Conservation (phyloP, 2,113 vertebrate genomes). For the Synodontis membranacea region DNA sequence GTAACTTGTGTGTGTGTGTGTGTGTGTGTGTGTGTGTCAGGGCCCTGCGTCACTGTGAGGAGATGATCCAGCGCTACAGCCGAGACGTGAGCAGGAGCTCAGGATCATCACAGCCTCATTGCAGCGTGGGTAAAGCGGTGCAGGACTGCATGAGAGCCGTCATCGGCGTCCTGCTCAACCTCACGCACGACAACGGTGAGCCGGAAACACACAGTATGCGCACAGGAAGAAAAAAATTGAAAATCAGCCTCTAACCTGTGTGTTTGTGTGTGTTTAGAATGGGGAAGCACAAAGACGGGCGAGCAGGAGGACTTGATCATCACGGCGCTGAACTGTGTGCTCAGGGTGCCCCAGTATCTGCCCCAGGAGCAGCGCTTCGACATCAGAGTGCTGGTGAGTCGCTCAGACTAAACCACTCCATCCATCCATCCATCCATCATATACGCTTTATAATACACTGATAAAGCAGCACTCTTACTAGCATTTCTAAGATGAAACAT, state of each 20-base stretch:
- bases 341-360: conserved; percentile 93
- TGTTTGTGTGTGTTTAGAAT: conserved; percentile 74
- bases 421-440: not conserved
- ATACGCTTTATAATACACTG: no score
- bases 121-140: conserved; percentile 89
- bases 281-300: conserved; percentile 98
- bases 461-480: no score
- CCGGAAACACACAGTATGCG: not conserved
- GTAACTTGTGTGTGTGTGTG: conserved; percentile 8
- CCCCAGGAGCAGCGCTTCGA: conserved; percentile 97
- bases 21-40: conserved; percentile 64
- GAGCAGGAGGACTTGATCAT: conserved; percentile 89
- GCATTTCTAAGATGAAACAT: not conserved
- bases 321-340: conserved; percentile 94
- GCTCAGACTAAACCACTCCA: not conserved
- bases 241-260: not conserved
- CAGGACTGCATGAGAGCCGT: conserved; percentile 97
- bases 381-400: conserved; percentile 92
- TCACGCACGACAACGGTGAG: conserved; percentile 95
- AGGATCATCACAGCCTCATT: conserved; percentile 70
- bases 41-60: conserved; percentile 87
- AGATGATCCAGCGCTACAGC: conserved; percentile 89
- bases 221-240: not conserved
- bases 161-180: conserved; percentile 93
- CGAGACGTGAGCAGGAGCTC: conserved; percentile 79